Evolutionary conservation across 2,888 invertebrate species (phyloP), one percentile per base, ranked within the genome.

Genomic region (Thysanoteuthis rhombus): DNA sequence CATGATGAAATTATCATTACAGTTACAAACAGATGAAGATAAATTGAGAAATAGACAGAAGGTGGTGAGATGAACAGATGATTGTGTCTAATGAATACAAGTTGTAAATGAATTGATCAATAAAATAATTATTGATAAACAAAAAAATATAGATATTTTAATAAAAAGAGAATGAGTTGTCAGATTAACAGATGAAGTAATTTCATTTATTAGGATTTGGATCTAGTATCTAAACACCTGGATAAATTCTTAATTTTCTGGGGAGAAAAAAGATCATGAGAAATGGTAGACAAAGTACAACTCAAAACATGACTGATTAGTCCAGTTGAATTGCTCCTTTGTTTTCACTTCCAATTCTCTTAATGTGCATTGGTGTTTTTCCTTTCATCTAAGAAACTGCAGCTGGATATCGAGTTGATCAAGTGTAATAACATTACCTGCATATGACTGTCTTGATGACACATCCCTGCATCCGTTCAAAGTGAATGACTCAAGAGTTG

Each of bases 361-460:
- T n/a, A 75, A 75, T 32, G n/a, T 36, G 19, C n/a, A n/a, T 75
- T 75, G n/a, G n/a, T n/a, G n/a, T n/a, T 75, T n/a, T 75, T 75
- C n/a, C 19, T 75, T 75, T 2, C n/a, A 36, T 36, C n/a, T 16
- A n/a, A 36, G n/a, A 75, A 75, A 75, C n/a, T 75, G n/a, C 75
- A 75, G 75, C 75, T n/a, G n/a, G 75, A 75, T 75, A n/a, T 19
- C 8, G 36, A 75, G 75, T n/a, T 75, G 36, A 75, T 75, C n/a
- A n/a, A 75, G n/a, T 75, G 36, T n/a, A n/a, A 75, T 36, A n/a
- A 75, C 75, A 75, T 75, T n/a, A 75, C 75, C 75, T 75, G 12
- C 75, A n/a, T n/a, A 75, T 75, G 75, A 75, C n/a, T 75, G 75
- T 75, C 75, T 75, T n/a, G 75, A 75, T 75, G 75, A 75, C 75